phyloP scores from a whole-genome alignment of 1,140 invertebrate genomes.

The Drosophila nigromelanica region DNA sequence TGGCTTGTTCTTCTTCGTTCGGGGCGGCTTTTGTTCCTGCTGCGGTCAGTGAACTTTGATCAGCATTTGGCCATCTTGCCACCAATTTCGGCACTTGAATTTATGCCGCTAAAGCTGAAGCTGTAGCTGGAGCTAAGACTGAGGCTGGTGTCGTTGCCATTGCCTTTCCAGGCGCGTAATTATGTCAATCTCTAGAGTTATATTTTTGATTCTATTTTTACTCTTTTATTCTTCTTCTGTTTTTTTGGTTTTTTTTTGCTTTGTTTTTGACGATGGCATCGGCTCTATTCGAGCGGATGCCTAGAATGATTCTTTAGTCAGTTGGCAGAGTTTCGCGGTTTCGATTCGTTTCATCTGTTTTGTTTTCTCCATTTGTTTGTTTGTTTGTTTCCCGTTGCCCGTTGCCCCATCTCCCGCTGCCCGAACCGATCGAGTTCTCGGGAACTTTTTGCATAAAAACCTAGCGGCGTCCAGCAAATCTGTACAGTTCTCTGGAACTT shows the following conservation, averaged over 20 bases:
- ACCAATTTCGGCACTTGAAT: slow-evolving; percentile 66
- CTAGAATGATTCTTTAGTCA: slow-evolving; percentile 37
- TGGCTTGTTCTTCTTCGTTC: slow-evolving; percentile 5
- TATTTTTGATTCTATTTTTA: slow-evolving; percentile 34
- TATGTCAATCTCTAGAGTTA: slow-evolving; percentile 61
- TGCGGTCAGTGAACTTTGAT: slow-evolving; percentile 42
- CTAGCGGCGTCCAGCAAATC: slow-evolving; percentile 50
- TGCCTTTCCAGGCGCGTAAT: slow-evolving; percentile 56
- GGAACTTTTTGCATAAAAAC: slow-evolving; percentile 81
- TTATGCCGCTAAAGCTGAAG: slow-evolving; percentile 57
- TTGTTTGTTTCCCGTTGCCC: slow-evolving; percentile 5
- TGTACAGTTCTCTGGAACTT: slow-evolving; percentile 75
- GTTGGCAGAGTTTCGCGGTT: slow-evolving; percentile 1
- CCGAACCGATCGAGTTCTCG: slow-evolving; percentile 6
- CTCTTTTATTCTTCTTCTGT: not conserved
- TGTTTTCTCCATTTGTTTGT: slow-evolving; percentile 2
- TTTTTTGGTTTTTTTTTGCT: not conserved
- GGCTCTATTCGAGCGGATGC: slow-evolving; percentile 16
- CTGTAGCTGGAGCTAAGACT: too few species aligned
- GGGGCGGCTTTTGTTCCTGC: slow-evolving; percentile 22
- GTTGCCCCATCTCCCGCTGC: not conserved
- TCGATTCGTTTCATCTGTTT: slow-evolving; percentile 8
- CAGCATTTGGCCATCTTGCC: slow-evolving; percentile 31
- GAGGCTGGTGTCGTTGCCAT: slow-evolving; percentile 4
- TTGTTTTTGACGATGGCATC: slow-evolving; percentile 1